A percentile compares a stretch with the other conserved stretches of the same genome.
Evolutionary conservation across 1,140 invertebrate species (phyloP).

Genomic region (Diabrotica virgifera): DNA sequence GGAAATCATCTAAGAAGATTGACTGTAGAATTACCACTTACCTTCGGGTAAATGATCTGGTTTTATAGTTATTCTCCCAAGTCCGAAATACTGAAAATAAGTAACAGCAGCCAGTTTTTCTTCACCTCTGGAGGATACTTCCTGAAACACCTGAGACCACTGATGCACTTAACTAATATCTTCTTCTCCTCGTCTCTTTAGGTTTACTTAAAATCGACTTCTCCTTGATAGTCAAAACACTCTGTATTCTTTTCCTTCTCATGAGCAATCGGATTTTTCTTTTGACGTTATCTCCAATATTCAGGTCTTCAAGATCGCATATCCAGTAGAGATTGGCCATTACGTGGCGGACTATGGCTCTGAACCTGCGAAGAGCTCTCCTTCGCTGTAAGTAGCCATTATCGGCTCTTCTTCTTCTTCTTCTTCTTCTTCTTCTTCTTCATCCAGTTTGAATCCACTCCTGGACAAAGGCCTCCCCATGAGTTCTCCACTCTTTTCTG

Average conservation of each 20-base stretch:
- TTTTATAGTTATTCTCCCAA: conserved; percentile 54
- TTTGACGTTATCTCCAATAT: conserved; percentile 54
- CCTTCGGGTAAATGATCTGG: conserved; percentile 53
- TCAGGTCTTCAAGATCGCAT: conserved; percentile 47
- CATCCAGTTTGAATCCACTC: too few species aligned
- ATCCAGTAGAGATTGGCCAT: conserved; percentile 58
- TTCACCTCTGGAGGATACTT: conserved; percentile 55
- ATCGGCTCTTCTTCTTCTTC: too few species aligned
- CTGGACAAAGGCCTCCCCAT: too few species aligned
- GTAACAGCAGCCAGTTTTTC: conserved; percentile 53
- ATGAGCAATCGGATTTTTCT: conserved; percentile 53
- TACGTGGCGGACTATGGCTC: conserved; percentile 53
- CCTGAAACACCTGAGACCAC: conserved; percentile 56
- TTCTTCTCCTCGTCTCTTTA: conserved; percentile 52
- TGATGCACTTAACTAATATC: conserved; percentile 54
- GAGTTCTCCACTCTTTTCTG: too few species aligned
- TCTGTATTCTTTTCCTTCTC: conserved; percentile 52
- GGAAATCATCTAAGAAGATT: too few species aligned
- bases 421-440: too few species aligned
- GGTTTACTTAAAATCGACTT: conserved; percentile 49
- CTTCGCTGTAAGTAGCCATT: conserved; percentile 43
- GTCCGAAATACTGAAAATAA: conserved; percentile 56
- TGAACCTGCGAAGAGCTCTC: conserved; percentile 54
- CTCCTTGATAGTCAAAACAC: conserved; percentile 44
- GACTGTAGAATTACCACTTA: too few species aligned